Evolutionary conservation across 1,140 invertebrate species (phyloP), one percentile per base, ranked within the genome.

Genomic region (Microvelia longipes): DNA sequence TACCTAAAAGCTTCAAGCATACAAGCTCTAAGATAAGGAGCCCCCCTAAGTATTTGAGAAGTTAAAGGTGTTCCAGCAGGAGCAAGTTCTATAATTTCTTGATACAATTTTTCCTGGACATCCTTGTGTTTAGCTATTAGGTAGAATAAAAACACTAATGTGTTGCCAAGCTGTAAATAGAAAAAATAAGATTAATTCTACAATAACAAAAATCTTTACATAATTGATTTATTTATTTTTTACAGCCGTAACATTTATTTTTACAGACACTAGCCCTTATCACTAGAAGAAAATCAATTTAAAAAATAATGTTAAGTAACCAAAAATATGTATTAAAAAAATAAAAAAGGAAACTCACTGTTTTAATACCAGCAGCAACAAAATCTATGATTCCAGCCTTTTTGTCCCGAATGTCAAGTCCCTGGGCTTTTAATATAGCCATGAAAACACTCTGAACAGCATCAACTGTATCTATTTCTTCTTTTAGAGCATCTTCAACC

Each of bases 301-400:
- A 50, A 50, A 50, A 11, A 11, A 50, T 11, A 50, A 50, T 11
- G 19, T 11, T 50, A 50, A 11, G 19, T 50, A 50, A 11, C 5
- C 35, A 50, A 11, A 50, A 11, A 50, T 50, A 50, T 50, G 19
- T 50, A 50, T 50, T 50, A 77, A 19, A 79, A 73, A 69, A 73
- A 73, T 69, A 75, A 62, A 66, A n/a, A 69, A 70, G 69, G 5
- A 15, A 5, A 74, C 78, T 82, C 77, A 90, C 89, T 73, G 91
- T 92, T 79, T 92, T 89, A 77, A 93, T 92, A 65, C 90, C 91
- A 28, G 90, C 90, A 1, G 90, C 89, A 73, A 93, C 90, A 75
- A 92, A 92, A 79, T 94, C 91, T 61, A 93, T 89, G 73, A 92
- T 88, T 1, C 88, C 89, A 0, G 89, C 89, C 76, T 89, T 91